Conservation (phyloP, 2,797 vertebrate species). For the Anas bahamensis region DNA sequence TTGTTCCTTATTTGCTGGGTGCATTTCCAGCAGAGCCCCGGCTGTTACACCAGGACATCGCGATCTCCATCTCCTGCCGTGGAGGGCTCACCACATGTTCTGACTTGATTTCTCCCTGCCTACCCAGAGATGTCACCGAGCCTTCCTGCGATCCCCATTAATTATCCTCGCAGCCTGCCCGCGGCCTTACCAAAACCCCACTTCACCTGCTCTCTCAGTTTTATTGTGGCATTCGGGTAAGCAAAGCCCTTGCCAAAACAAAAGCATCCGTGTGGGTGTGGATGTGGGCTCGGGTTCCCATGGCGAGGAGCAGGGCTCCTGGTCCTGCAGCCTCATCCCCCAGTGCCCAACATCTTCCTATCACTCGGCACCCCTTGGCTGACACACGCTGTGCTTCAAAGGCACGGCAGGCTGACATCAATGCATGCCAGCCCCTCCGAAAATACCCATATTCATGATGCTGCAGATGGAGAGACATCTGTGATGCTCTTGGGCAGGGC, state of each 20-base stretch:
- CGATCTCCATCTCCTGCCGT: neutral
- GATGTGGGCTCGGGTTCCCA: neutral
- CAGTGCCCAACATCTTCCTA: neutral
- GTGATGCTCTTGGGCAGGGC: neutral
- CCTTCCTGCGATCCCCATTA: neutral
- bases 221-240: neutral
- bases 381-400: neutral
- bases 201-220: conserved; percentile 34
- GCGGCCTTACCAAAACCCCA: conserved; percentile 30
- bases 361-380: neutral
- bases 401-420: neutral
- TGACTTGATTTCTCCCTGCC: conserved; percentile 28
- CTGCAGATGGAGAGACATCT: neutral
- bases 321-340: neutral
- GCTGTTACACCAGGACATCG: neutral
- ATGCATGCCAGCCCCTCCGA: neutral
- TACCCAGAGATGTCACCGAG: conserved; percentile 31
- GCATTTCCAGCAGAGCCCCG: neutral
- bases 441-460: neutral
- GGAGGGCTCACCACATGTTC: conserved; percentile 12
- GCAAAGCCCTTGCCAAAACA: neutral
- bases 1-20: neutral
- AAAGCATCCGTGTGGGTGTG: neutral
- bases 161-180: conserved; percentile 28
- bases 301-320: neutral